Evolutionary conservation across 2,888 invertebrate species (phyloP), one percentile per base, ranked within the genome.

Genomic region (Aromia moschata): DNA sequence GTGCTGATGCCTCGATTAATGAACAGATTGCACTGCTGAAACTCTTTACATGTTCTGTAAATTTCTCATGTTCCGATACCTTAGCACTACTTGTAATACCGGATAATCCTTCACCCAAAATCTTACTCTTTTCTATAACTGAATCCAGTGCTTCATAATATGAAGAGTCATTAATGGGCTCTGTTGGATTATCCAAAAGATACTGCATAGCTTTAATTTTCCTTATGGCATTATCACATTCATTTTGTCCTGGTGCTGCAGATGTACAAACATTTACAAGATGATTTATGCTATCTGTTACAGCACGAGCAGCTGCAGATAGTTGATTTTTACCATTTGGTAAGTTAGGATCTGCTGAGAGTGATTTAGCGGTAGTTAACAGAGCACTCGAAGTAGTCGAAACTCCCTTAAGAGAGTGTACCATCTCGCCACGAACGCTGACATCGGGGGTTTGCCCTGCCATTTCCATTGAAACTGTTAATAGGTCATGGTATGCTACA

Each of bases 141-240:
- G 87, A 85, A 77, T 98, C 97, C 18, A 98, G 87, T 66, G 96
- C 96, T 71, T 96, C 96, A 80, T 93, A 97, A 83, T 98, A 98
- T 0, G 93, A 91, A 55, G 89, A 87, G 67, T 94, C 94, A 70
- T 87, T 92, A 69, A 97, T 86, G 0, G 97, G 95, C 78, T 97
- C 94, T 45, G 87, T 87, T 12, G 96, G 94, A 76, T 92, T 89
- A 69, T 92, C 90, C 45, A 98, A 83, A 61, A 96, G 83, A 1
- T 92, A 90, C 14, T 90, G 86, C 79, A 93, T 88, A 56, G 93
- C 90, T 80, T 93, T 91, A 58, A 98, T 96, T 78, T 93, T 93
- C 64, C 97, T 85, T 52, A 98, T 90, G 0, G 98, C 97, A 68
- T 93, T 96, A 77, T 95, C 96, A 81, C 98, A 98, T 77, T 98